Percentiles rank a stretch among this genome's conserved stretches.
phyloP scores from a whole-genome alignment of 2,888 invertebrate genomes.

The Asteroscopus sphinx region DNA sequence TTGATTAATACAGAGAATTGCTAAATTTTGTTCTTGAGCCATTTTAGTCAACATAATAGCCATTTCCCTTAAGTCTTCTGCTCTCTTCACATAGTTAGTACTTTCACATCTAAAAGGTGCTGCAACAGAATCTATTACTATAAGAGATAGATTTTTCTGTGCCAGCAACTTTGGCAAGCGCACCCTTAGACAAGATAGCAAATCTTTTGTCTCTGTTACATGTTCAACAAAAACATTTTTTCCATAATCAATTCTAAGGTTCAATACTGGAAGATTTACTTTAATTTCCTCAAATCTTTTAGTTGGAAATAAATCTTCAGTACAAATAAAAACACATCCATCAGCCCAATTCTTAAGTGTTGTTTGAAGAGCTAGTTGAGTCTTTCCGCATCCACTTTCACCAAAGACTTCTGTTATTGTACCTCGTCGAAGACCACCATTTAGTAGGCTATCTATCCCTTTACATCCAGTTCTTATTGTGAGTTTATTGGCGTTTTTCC shows the following conservation, averaged over 20 bases:
- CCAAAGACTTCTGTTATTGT: conserved; percentile 95
- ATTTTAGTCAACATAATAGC: conserved; percentile 70
- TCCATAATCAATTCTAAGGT: conserved; percentile 66
- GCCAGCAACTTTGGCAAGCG: conserved; percentile 76
- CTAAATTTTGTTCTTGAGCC: conserved; percentile 75
- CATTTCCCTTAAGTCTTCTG: conserved; percentile 82
- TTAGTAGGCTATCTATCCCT: conserved; percentile 89
- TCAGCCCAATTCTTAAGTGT: conserved; percentile 91
- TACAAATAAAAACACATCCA: conserved; percentile 92
- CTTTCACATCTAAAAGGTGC: conserved; percentile 83
- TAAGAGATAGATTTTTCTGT: conserved; percentile 66
- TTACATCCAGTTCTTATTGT: conserved; percentile 88
- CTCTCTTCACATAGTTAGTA: conserved; percentile 81
- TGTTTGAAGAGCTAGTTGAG: conserved; percentile 94
- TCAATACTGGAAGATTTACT: conserved; percentile 57
- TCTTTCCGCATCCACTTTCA: conserved; percentile 95
- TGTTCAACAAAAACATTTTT: conserved; percentile 83
- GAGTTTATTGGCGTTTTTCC: conserved; percentile 53
- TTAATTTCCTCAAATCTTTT: conserved; percentile 82
- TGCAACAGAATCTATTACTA: conserved; percentile 84
- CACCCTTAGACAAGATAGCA: conserved; percentile 78
- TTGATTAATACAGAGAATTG: conserved; percentile 83
- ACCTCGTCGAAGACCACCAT: conserved; percentile 92
- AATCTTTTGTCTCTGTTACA: conserved; percentile 78
- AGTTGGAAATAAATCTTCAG: conserved; percentile 92